Evolutionary conservation across 2,113 vertebrate species (phyloP).

Genomic region (Arvicanthis niloticus): DNA sequence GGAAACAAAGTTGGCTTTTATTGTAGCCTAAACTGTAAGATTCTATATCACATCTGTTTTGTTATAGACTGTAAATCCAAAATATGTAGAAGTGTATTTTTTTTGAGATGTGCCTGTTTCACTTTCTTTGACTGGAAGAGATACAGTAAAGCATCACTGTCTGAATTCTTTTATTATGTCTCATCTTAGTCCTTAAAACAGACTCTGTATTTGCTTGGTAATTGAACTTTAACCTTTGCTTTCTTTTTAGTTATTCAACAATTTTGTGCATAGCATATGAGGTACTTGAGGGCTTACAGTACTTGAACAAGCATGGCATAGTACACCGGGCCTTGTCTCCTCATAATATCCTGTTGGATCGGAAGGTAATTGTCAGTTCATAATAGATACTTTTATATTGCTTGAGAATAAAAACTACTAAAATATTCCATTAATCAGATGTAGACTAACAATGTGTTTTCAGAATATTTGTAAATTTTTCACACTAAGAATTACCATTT

Average conservation of each 20-base stretch:
- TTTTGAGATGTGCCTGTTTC: constrained; percentile 24
- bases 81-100: not conserved
- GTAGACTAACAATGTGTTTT: constrained; percentile 26
- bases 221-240: constrained; percentile 47
- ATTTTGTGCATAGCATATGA: constrained; percentile 94
- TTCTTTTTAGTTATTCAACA: constrained; percentile 88
- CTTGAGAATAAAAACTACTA: constrained; percentile 38
- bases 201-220: constrained; percentile 29
- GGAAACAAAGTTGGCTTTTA: not conserved
- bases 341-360: constrained; percentile 95
- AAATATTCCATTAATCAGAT: constrained; percentile 10
- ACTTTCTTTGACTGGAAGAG: constrained; percentile 6
- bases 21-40: not conserved
- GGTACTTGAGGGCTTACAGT: constrained; percentile 94
- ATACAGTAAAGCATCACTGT: not conserved
- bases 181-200: constrained; percentile 34
- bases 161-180: constrained; percentile 21
- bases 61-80: constrained; percentile 25
- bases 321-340: constrained; percentile 95
- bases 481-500: not conserved
- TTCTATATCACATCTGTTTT: constrained; percentile 33
- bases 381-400: not conserved
- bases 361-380: constrained; percentile 88
- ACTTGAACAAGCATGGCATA: constrained; percentile 96
- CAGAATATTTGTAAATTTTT: constrained; percentile 19